Evolutionary conservation across 2,888 invertebrate genomes (phyloP).

Genomic region (Lissocephala sabroskyi): DNA sequence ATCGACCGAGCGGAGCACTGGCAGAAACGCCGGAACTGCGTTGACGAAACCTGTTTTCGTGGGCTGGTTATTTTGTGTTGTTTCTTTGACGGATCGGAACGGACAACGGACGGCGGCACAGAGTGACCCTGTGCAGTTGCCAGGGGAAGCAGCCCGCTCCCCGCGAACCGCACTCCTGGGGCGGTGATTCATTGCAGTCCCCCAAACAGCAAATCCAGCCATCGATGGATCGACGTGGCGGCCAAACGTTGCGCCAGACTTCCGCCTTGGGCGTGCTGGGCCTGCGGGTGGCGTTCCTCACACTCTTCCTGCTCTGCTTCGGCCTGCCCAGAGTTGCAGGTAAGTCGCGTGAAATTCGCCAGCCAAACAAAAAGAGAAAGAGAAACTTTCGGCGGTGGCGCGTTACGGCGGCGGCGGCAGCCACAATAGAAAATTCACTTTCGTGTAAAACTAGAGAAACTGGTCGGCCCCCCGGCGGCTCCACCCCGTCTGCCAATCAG

Average conservation of each 20-base stretch:
- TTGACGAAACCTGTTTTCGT: conserved; percentile 48
- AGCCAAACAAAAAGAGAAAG: not conserved
- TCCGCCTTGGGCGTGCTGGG: conserved; percentile 35
- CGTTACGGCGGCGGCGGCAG: not conserved
- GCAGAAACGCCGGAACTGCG: conserved; percentile 32
- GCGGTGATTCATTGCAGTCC: no score
- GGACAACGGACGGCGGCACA: no score
- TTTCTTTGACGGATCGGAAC: no score
- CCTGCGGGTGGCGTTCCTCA: conserved; percentile 24
- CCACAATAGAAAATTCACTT: conserved; percentile 59
- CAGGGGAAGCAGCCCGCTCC: no score
- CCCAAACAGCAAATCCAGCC: no score
- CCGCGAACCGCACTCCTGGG: no score
- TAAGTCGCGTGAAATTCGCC: conserved; percentile 25
- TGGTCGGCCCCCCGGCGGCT: conserved; percentile 33
- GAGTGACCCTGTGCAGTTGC: no score
- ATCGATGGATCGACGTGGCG: no score
- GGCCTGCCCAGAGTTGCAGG: conserved; percentile 16
- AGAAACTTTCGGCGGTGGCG: not conserved
- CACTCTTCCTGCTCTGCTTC: conserved; percentile 38
- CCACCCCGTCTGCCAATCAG: conserved; percentile 13
- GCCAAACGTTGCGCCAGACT: no score
- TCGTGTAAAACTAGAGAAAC: conserved; percentile 65
- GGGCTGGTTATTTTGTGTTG: no score
- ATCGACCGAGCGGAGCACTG: not conserved